Evolutionary conservation across 2,888 invertebrate species (phyloP).

Genomic region (Calliphora vomitoria): DNA sequence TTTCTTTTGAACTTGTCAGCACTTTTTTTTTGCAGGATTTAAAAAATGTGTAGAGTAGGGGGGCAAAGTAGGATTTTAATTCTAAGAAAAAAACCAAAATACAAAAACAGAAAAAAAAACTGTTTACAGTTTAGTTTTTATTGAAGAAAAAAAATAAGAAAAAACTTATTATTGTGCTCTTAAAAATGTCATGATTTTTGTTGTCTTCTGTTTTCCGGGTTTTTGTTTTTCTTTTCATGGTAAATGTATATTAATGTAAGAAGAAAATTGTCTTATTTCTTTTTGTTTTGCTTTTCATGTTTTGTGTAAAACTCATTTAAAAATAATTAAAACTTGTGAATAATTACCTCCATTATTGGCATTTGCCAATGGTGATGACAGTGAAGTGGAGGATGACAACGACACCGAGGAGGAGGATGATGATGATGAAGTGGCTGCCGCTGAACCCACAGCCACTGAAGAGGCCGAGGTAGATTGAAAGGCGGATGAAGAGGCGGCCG

Average conservation of each 20-base stretch:
- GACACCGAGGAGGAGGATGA: conserved; percentile 83
- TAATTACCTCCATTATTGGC: conserved; percentile 84
- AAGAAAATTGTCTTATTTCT: conserved; percentile 42
- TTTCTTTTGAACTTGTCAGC: conserved; percentile 45
- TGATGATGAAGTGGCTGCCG: conserved; percentile 88
- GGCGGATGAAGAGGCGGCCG: conserved; percentile 87
- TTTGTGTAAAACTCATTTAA: conserved; percentile 82
- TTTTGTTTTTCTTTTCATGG: conserved; percentile 12
- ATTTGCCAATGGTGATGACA: conserved; percentile 83
- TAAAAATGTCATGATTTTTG: conserved; percentile 51
- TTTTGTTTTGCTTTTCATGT: conserved; percentile 66
- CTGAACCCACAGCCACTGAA: conserved; percentile 84
- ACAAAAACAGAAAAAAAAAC: conserved; percentile 39
- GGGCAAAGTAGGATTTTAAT: not conserved
- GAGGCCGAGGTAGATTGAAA: conserved; percentile 85
- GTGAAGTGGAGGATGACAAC: conserved; percentile 85
- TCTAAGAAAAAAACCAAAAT: conserved; percentile 33
- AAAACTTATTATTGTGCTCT: conserved; percentile 33
- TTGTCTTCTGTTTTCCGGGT: conserved; percentile 37
- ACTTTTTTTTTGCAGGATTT: not conserved
- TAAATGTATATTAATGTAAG: too few relatives aligned
- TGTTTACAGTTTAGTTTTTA: not conserved
- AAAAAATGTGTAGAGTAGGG: not conserved
- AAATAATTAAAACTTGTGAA: conserved; percentile 84
- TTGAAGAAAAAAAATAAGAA: too few relatives aligned